phyloP scores from a whole-genome alignment of 2,797 vertebrate species.

The Picus viridis region DNA sequence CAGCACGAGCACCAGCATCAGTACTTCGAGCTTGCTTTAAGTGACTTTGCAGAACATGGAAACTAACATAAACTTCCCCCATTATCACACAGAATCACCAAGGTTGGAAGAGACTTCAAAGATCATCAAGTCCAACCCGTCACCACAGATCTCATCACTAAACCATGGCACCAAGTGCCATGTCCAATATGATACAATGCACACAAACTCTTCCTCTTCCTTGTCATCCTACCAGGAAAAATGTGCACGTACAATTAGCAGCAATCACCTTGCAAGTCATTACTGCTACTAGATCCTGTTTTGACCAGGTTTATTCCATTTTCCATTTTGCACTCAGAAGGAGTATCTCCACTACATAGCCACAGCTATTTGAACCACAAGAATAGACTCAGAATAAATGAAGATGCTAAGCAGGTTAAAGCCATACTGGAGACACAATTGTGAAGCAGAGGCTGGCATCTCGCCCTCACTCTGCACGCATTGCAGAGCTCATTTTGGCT shows the following conservation, averaged over 20 bases:
- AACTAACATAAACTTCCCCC: background rate
- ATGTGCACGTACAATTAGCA: fast-evolving
- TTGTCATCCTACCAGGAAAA: background rate
- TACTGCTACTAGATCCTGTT: background rate
- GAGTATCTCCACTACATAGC: background rate
- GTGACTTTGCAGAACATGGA: background rate
- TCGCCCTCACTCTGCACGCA: background rate
- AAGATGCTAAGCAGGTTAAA: background rate
- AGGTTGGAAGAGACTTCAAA: no score
- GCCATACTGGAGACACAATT: fast-evolving
- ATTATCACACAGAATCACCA: no score
- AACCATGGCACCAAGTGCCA: no score
- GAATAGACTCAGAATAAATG: background rate
- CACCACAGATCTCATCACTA: no score
- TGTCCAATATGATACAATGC: fast-evolving
- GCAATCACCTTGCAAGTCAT: background rate
- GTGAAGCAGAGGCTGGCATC: background rate
- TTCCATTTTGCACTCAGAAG: background rate
- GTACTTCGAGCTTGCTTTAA: background rate
- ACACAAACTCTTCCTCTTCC: background rate
- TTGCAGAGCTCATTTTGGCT: background rate
- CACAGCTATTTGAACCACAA: background rate
- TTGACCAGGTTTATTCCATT: background rate
- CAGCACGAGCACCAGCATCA: fast-evolving
- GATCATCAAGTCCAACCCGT: no score